Evolutionary conservation across 2,797 vertebrate genomes (phyloP), one percentile per base, ranked within the genome.

Genomic region (Varecia variegata): DNA sequence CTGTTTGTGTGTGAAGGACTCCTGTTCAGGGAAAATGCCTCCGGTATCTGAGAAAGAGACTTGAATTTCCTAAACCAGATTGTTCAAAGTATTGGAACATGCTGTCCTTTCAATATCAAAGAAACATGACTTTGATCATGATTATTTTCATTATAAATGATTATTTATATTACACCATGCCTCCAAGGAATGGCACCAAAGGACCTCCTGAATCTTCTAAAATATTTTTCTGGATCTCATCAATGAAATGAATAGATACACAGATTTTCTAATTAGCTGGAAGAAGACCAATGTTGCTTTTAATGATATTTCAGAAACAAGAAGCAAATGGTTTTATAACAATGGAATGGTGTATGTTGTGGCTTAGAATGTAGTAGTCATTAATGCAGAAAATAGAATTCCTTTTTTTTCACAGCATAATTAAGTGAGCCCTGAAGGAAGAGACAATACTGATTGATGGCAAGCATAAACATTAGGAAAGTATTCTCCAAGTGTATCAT

Each of bases 71-170:
- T 67, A 86, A 83, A 93, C 27, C 45, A 92, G 38, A 89, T 71
- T 93, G 38, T 88, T 97, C 45, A 80, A 94, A 91, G 74, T 92
- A 92, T 67, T 84, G 5, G 71, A 95, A 92, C 76, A 95, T 87
- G 40, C 52, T 94, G 52, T 83, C 74, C 87, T 96, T 74, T 96
- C 58, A 96, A 84, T 93, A 87, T 91, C 95, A 93, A 94, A 95
- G 56, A 79, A 92, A 54, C 58, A 95, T 92, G 54, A 87, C 50
- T 96, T 92, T 84, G 92, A 93, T 87, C 45, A 58, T 87, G 93
- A 83, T 74, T 94, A 71, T 94, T 96, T 97, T 84, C 71, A 84
- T 92, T 94, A 91, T 88, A 54, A 97, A 90, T 84, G 40, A 81
- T 94, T 92, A 97, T 96, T 96, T 83, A 54, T 90, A 88, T 93